Conservation (phyloP, 2,797 vertebrate genomes). For the Protonibea diacanthus region DNA sequence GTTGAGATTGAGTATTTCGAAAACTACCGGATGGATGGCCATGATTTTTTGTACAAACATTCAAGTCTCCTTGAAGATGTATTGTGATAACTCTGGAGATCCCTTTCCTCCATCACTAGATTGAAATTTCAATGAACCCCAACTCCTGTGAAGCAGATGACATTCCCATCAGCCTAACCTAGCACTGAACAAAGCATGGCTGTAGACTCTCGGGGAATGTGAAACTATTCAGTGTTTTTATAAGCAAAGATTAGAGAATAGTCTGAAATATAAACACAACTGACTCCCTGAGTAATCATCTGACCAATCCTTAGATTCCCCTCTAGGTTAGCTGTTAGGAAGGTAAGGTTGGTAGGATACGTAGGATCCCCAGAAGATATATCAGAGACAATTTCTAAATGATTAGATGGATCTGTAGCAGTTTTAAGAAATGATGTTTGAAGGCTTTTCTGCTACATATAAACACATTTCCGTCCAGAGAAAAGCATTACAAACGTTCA, state of each 20-base stretch:
- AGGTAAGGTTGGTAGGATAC: not conserved
- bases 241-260: not conserved
- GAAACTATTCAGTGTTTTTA: not conserved
- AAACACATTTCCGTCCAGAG: not conserved
- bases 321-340: too few species aligned
- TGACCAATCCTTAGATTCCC: not conserved
- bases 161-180: not conserved
- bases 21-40: too few species aligned
- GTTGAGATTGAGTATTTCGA: not conserved
- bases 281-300: not conserved
- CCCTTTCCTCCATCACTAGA: too few species aligned
- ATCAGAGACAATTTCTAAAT: not conserved
- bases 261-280: not conserved
- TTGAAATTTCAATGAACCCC: too few species aligned
- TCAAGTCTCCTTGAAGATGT: not conserved
- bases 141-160: too few species aligned
- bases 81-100: not conserved
- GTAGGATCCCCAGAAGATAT: not conserved
- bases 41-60: not conserved
- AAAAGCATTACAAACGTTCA: conserved; percentile 1
- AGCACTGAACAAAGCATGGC: not conserved
- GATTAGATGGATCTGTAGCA: not conserved
- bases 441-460: not conserved
- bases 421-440: not conserved
- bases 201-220: too few species aligned